Evolutionary conservation across 2,888 invertebrate species (phyloP), one percentile per base, ranked within the genome.

Genomic region (Rotaria magnacalcarata): DNA sequence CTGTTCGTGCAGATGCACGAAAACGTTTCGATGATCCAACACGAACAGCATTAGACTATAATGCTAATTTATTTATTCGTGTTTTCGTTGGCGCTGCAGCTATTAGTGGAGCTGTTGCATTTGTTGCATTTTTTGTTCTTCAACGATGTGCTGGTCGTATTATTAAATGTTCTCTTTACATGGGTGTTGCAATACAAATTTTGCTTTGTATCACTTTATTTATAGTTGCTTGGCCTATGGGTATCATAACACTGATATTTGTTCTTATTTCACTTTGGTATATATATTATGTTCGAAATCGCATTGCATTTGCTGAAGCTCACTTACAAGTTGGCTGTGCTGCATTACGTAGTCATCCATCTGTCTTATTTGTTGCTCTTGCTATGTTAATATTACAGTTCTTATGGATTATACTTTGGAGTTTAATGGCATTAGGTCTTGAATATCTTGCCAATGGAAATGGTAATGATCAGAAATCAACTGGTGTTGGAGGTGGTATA

Each of bases 71-170:
- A 43, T 75, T 75, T 75, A 43, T 75, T 41, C 41, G 75, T 43
- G 8, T 75, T 43, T 75, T 75, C 47, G 47, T 75, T 41, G 43
- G 41, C 21, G 75, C 75, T 75, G 47, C 43, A 24, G 47, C 43
- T 8, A 11, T 75, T 5, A 47, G 75, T n/a, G 75, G 75, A 11
- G 6, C 43, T 16, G 75, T 47, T n/a, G 41, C 75, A 41, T 41
- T 75, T 43, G 0, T 75, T 11, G 21, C 47, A 41, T 75, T 75
- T 75, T 43, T 75, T 75, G 43, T 75, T 43, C n/a, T 75, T 21
- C 75, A 75, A 75, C 75, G 75, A 43, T 75, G 75, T 75, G 75
- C 75, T 43, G 75, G 75, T 24, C 75, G 47, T 27, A 43, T 75
- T 24, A 75, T 75, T 21, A 75, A 75, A 75, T 75, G 75, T 75